These are phyloP conservation scores for Drosophila anomelani DNA, from an alignment of 2,888 invertebrate genomes.

Conservation along the genomic window DNA sequence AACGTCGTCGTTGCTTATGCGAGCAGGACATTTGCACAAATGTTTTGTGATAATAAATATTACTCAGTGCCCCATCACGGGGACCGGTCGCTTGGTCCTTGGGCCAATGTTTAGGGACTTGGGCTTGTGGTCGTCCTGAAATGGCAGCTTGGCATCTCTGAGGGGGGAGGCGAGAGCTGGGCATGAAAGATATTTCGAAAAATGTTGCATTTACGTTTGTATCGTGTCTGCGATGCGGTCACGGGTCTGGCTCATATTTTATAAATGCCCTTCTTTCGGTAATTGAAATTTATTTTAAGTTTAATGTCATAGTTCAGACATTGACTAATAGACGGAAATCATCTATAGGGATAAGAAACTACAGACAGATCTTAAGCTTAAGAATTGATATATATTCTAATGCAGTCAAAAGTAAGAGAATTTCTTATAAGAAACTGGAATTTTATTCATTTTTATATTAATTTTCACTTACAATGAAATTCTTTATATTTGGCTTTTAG, in stretches of 20 bases:
- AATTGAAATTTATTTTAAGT: constrained; percentile 43
- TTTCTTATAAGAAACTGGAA: neutral
- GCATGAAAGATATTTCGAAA: constrained; percentile 35
- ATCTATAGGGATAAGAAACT: neutral
- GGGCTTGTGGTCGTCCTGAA: constrained; percentile 26
- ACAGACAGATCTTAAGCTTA: neutral
- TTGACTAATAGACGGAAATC: neutral
- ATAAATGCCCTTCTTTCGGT: constrained; percentile 17
- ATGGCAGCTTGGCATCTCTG: constrained; percentile 17
- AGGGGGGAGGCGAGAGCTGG: neutral
- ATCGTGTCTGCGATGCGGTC: constrained; percentile 37
- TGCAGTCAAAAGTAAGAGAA: neutral
- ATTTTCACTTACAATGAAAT: neutral
- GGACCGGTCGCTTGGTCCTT: constrained; percentile 24
- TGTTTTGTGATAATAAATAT: constrained; percentile 80
- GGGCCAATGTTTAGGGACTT: constrained; percentile 50
- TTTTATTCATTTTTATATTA: no score
- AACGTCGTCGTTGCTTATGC: constrained; percentile 76
- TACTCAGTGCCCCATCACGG: constrained; percentile 71
- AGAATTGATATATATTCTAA: neutral
- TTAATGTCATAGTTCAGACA: constrained; percentile 6
- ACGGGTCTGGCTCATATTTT: constrained; percentile 21
- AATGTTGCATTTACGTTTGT: constrained; percentile 54
- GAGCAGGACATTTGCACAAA: constrained; percentile 78
- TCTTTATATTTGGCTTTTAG: no score